phyloP scores from a whole-genome alignment of 92 coral and sea anemone genomes.

The Blastomussa wellsi region DNA sequence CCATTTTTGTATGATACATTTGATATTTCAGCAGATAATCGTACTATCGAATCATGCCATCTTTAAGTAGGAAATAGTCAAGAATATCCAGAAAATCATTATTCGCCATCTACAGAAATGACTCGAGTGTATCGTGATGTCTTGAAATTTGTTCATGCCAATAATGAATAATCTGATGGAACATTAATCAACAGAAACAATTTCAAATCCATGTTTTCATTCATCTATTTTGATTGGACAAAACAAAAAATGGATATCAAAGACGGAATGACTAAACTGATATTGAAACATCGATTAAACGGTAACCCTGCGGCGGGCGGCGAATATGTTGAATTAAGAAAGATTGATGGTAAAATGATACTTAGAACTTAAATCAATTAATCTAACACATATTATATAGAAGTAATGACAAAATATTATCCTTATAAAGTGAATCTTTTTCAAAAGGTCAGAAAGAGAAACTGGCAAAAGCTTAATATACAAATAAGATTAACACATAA shows the following conservation, averaged over 20 bases:
- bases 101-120: constrained; percentile 7
- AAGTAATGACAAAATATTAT: no score
- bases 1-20: constrained; percentile 27
- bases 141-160: constrained; percentile 11
- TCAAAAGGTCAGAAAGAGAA: no score
- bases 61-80: constrained; percentile 38
- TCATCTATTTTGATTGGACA: background rate
- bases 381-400: no score
- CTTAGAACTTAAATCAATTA: background rate
- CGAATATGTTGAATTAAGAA: background rate
- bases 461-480: no score
- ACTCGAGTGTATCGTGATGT: constrained; percentile 30
- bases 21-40: background rate
- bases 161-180: constrained; percentile 22
- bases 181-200: background rate
- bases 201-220: background rate
- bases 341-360: background rate
- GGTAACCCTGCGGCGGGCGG: no score
- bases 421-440: no score
- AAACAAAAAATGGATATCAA: background rate
- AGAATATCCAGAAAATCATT: constrained; percentile 28
- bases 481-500: no score
- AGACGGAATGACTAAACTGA: background rate
- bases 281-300: background rate
- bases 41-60: background rate